phyloP scores from a whole-genome alignment of 2,113 vertebrate species.

The Cynocephalus volans region DNA sequence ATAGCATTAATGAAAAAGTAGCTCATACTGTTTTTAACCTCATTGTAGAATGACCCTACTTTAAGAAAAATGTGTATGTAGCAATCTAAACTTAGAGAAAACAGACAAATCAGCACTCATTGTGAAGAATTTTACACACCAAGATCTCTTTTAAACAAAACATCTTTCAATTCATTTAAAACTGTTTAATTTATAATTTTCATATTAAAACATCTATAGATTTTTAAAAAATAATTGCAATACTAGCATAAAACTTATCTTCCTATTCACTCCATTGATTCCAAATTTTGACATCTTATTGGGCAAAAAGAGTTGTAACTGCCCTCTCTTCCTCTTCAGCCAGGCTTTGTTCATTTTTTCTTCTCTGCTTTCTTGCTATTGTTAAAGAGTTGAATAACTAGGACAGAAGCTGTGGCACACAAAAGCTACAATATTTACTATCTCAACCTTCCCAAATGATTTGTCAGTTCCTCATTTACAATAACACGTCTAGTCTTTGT shows the following conservation, averaged over 20 bases:
- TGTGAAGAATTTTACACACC: too few relatives aligned
- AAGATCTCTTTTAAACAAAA: too few relatives aligned
- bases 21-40: background rate
- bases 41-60: background rate
- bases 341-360: background rate
- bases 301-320: background rate
- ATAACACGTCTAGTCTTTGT: too few relatives aligned
- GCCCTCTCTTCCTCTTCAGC: background rate
- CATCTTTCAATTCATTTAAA: background rate
- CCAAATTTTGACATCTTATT: background rate
- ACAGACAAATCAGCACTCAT: too few relatives aligned
- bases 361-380: too few relatives aligned
- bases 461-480: too few relatives aligned
- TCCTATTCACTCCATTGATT: background rate
- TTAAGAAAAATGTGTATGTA: background rate
- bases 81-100: too few relatives aligned
- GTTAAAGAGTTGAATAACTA: too few relatives aligned
- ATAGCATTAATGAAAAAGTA: background rate
- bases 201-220: background rate
- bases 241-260: background rate
- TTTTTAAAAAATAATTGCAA: constrained; percentile 18
- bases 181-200: background rate
- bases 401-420: too few relatives aligned
- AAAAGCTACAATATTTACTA: too few relatives aligned
- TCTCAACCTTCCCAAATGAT: too few relatives aligned